These are phyloP conservation scores for Glossosoma conforme DNA, from an alignment of 1,140 invertebrate genomes.

Conservation along the genomic window DNA sequence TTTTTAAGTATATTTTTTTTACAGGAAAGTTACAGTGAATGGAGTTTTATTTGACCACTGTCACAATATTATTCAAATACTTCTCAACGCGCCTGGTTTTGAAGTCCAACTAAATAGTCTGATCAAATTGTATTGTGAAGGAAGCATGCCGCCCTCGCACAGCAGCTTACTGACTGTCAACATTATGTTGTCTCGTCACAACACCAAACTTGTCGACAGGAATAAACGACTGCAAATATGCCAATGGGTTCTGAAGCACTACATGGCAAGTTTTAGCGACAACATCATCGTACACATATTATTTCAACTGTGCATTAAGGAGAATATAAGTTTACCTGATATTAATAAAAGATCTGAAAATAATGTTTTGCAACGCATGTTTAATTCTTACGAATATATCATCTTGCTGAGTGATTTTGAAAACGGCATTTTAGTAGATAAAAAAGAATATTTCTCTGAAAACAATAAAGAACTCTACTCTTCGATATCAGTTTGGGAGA, in stretches of 20 bases:
- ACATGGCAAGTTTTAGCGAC: not conserved
- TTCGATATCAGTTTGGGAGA: conserved; percentile 11
- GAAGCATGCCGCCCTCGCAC: conserved; percentile 12
- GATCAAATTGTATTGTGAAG: conserved; percentile 22
- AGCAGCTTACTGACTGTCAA: conserved; percentile 17
- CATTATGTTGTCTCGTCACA: conserved; percentile 13
- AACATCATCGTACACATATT: conserved; percentile 2
- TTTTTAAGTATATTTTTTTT: no score
- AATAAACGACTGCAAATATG: conserved; percentile 18
- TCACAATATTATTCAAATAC: conserved; percentile 16
- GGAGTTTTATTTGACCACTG: conserved; percentile 13
- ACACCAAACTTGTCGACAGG: conserved; percentile 15
- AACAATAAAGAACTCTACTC: not conserved
- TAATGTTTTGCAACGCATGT: conserved; percentile 36
- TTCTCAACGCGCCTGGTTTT: conserved; percentile 12
- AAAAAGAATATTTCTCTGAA: not conserved
- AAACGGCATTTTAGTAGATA: conserved; percentile 24
- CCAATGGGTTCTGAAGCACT: conserved; percentile 17
- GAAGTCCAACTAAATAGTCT: conserved; percentile 12
- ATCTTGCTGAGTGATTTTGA: conserved; percentile 42
- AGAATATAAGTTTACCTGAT: conserved; percentile 11
- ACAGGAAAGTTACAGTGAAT: conserved; percentile 22
- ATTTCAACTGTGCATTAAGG: conserved; percentile 21
- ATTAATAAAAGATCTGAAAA: conserved; percentile 14
- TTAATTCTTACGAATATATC: conserved; percentile 35